Conservation (phyloP, 2,888 invertebrate species). For the Zaprionus lineosus region DNA sequence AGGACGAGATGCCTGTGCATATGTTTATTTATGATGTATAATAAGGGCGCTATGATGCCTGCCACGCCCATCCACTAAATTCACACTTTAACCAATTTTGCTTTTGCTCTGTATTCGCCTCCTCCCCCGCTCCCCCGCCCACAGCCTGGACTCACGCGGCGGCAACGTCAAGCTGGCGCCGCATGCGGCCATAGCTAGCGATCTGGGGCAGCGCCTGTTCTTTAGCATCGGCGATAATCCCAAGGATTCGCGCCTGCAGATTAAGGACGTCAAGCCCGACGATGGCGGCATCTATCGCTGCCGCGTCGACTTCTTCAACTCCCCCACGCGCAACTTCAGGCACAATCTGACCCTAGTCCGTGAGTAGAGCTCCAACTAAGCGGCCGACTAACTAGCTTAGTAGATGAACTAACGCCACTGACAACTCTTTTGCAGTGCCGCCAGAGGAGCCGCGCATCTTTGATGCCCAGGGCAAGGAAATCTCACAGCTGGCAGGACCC, state of each 20-base stretch:
- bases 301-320: conserved; percentile 93
- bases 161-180: conserved; percentile 87
- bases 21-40: conserved; percentile 76
- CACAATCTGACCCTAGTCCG: conserved; percentile 94
- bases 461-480: conserved; percentile 91
- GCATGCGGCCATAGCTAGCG: conserved; percentile 91
- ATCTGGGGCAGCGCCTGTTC: conserved; percentile 89
- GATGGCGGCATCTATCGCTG: conserved; percentile 94
- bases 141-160: conserved; percentile 90
- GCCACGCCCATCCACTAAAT: conserved; percentile 61
- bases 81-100: conserved; percentile 41
- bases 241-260: conserved; percentile 88
- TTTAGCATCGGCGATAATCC: conserved; percentile 89
- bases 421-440: conserved; percentile 85
- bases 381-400: too few relatives aligned
- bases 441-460: conserved; percentile 92
- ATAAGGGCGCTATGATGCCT: conserved; percentile 45
- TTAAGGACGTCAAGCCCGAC: conserved; percentile 87
- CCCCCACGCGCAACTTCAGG: conserved; percentile 93
- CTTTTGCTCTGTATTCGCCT: conserved; percentile 8
- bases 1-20: conserved; percentile 61
- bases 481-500: conserved; percentile 90
- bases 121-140: conserved; percentile 77
- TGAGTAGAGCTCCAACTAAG: conserved; percentile 84
- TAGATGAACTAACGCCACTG: too few relatives aligned